phyloP scores from a whole-genome alignment of 2,888 invertebrate species.

The Globia sparganii region DNA sequence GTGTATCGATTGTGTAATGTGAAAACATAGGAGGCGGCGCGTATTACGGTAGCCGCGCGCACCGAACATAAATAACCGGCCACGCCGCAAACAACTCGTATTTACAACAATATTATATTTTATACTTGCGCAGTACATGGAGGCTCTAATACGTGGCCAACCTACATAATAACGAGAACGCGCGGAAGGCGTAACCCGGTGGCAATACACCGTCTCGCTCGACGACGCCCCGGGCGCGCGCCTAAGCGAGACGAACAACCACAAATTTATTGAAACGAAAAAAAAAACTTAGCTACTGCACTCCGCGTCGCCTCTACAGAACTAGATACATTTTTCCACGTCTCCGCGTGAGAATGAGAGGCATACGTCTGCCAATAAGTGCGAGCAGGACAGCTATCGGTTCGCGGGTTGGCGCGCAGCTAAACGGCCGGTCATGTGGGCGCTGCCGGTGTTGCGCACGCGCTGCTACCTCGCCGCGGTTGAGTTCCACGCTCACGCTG shows the following conservation, averaged over 20 bases:
- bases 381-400: slow-evolving; percentile 77
- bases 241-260: slow-evolving; percentile 89
- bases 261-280: slow-evolving; percentile 90
- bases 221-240: slow-evolving; percentile 86
- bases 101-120: slow-evolving; percentile 88
- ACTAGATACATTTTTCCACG: slow-evolving; percentile 90
- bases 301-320: slow-evolving; percentile 89
- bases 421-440: slow-evolving; percentile 89
- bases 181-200: slow-evolving; percentile 90
- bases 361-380: slow-evolving; percentile 53
- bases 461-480: slow-evolving; percentile 87
- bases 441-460: slow-evolving; percentile 90
- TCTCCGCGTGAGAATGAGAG: slow-evolving; percentile 81
- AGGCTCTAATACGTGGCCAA: slow-evolving; percentile 88
- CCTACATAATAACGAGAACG: slow-evolving; percentile 89
- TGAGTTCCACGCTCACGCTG: slow-evolving; percentile 88
- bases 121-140: slow-evolving; percentile 86
- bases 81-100: slow-evolving; percentile 83
- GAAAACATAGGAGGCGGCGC: slow-evolving; percentile 78
- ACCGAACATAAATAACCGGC: slow-evolving; percentile 84
- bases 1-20: slow-evolving; percentile 58
- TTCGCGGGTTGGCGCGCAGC: slow-evolving; percentile 78
- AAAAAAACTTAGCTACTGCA: slow-evolving; percentile 89
- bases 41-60: slow-evolving; percentile 84
- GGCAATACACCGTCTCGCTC: slow-evolving; percentile 87